Percentiles rank a stretch among this genome's conserved stretches.
Evolutionary conservation across 2,113 vertebrate genomes (phyloP).

Genomic region (Fulmarus glacialis): DNA sequence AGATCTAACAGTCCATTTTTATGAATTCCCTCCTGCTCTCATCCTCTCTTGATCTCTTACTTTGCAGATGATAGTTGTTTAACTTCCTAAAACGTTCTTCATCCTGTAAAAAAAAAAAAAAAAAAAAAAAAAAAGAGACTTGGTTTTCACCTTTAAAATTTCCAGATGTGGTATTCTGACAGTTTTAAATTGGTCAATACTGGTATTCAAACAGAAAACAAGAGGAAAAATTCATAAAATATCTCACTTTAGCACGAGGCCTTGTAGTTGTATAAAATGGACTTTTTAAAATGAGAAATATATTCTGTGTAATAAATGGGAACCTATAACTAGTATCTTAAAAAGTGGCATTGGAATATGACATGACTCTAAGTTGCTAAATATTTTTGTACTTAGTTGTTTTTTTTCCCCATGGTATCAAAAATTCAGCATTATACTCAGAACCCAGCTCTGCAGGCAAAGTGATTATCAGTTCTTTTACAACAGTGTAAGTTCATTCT

Average conservation of each 20-base stretch:
- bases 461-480: background rate
- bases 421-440: background rate
- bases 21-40: background rate
- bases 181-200: background rate
- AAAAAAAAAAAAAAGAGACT: background rate
- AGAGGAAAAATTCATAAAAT: background rate
- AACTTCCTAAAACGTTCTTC: background rate
- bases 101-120: background rate
- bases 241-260: background rate
- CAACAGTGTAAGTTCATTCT: background rate
- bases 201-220: background rate
- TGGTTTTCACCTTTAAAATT: background rate
- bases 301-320: background rate
- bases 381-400: background rate
- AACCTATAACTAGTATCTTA: background rate
- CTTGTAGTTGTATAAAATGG: background rate
- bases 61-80: background rate
- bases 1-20: background rate
- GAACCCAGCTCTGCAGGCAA: background rate
- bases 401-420: background rate
- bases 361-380: background rate
- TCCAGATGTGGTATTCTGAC: background rate
- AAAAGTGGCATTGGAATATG: background rate
- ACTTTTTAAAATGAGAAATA: background rate
- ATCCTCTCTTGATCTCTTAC: background rate